Evolutionary conservation across 37 sponge, comb jelly and placozoan species (phyloP).

Genomic region (Cliona cf. orientalis): DNA sequence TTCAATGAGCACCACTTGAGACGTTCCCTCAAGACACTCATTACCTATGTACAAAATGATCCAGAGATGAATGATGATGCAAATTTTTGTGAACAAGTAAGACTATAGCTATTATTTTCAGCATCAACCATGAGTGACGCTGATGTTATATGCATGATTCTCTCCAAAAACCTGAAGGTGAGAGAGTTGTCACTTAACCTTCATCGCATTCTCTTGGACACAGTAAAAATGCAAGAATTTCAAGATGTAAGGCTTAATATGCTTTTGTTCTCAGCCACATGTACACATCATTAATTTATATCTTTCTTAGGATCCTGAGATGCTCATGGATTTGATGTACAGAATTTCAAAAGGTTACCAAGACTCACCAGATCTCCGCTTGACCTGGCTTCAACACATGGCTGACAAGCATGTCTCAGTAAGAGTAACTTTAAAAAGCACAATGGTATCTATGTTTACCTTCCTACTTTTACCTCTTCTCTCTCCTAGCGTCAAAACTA

Average conservation of each 20-base stretch:
- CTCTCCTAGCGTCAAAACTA: conserved; percentile 56
- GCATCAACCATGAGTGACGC: no score
- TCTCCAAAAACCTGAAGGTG: no score
- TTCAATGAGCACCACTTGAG: conserved; percentile 85
- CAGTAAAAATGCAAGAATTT: conserved; percentile 90
- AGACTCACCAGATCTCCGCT: conserved; percentile 93
- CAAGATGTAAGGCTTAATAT: conserved; percentile 68
- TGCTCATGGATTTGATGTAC: conserved; percentile 95
- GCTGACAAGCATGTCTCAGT: conserved; percentile 75
- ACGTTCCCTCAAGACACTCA: conserved; percentile 88
- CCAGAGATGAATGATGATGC: conserved; percentile 61
- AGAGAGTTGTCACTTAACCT: conserved; percentile 84
- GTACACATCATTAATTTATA: no score
- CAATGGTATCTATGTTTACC: no score
- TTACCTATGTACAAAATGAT: conserved; percentile 80
- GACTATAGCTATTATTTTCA: no score
- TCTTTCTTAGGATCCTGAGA: conserved; percentile 89
- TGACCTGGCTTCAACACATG: conserved; percentile 97
- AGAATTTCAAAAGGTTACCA: conserved; percentile 96
- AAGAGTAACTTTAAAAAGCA: no score
- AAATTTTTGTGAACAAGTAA: conserved; percentile 90
- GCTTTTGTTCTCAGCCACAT: no score
- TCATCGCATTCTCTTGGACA: conserved; percentile 85
- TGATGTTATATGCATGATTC: no score
- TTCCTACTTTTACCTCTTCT: background rate